Conservation (phyloP, 2,888 invertebrate species). For the Lamellibrachia satsuma region DNA sequence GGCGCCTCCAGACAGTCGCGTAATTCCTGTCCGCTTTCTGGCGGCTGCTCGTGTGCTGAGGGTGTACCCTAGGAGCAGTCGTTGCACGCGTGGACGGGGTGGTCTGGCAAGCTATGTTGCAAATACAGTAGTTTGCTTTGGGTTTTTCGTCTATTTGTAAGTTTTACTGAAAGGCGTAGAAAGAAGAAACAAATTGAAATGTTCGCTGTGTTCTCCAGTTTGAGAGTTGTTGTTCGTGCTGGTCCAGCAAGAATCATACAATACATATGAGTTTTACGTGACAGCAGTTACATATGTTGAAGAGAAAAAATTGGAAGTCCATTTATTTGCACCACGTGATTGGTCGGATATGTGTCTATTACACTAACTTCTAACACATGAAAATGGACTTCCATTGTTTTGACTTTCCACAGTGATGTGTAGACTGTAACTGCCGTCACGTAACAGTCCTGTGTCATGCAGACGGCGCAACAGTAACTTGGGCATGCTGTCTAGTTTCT, state of each 20-base stretch:
- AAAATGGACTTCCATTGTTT: too few species aligned
- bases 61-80: not conserved
- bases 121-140: too few species aligned
- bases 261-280: not conserved
- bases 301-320: too few species aligned
- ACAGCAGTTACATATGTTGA: not conserved
- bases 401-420: too few species aligned
- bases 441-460: not conserved
- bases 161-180: not conserved
- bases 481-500: too few species aligned
- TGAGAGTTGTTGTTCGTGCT: too few species aligned
- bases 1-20: conserved; percentile 6
- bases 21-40: not conserved
- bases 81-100: not conserved
- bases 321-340: too few species aligned
- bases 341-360: too few species aligned
- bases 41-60: not conserved
- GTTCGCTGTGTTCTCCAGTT: not conserved
- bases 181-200: not conserved
- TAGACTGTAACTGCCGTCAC: too few species aligned
- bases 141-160: not conserved
- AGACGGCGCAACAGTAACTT: too few species aligned
- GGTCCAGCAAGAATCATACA: too few species aligned
- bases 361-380: too few species aligned
- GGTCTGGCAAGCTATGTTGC: not conserved